Conservation (phyloP, 1,140 invertebrate genomes). For the Drosophila sucinea region DNA sequence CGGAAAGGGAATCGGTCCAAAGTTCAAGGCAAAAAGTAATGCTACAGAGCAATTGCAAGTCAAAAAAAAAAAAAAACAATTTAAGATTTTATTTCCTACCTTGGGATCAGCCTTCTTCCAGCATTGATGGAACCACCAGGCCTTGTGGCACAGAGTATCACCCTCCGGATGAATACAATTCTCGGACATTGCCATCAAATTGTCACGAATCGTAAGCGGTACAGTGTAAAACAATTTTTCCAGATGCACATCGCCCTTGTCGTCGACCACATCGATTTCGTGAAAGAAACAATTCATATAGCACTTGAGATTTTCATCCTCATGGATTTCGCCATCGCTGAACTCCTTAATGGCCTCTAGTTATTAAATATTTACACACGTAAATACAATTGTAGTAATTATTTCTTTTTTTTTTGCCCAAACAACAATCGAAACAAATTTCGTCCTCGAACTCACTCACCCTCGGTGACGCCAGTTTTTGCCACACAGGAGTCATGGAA, state of each 20-base stretch:
- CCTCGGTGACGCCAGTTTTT: constrained; percentile 76
- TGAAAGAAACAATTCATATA: constrained; percentile 82
- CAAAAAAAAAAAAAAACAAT: neutral
- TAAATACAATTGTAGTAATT: constrained; percentile 10
- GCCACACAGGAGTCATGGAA: constrained; percentile 75
- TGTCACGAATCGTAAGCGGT: constrained; percentile 60
- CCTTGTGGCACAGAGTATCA: constrained; percentile 78
- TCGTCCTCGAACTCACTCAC: constrained; percentile 40
- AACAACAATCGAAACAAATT: no score
- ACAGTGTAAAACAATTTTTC: constrained; percentile 66
- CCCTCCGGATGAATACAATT: constrained; percentile 70
- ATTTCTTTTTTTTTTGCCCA: no score
- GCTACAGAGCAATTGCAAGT: constrained; percentile 29
- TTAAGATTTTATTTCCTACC: constrained; percentile 14
- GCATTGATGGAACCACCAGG: constrained; percentile 83
- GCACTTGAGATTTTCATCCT: constrained; percentile 74
- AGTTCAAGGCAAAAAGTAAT: constrained; percentile 68
- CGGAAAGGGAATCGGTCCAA: constrained; percentile 10
- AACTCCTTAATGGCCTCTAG: constrained; percentile 77
- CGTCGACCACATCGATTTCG: constrained; percentile 73
- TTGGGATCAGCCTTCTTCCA: constrained; percentile 83
- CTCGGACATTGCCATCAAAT: constrained; percentile 69
- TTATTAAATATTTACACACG: constrained; percentile 12
- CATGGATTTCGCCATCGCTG: constrained; percentile 77
- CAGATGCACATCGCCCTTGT: constrained; percentile 75